Evolutionary conservation across 2,888 invertebrate species (phyloP), one percentile per base, ranked within the genome.

Genomic region (Aphodius granarius): DNA sequence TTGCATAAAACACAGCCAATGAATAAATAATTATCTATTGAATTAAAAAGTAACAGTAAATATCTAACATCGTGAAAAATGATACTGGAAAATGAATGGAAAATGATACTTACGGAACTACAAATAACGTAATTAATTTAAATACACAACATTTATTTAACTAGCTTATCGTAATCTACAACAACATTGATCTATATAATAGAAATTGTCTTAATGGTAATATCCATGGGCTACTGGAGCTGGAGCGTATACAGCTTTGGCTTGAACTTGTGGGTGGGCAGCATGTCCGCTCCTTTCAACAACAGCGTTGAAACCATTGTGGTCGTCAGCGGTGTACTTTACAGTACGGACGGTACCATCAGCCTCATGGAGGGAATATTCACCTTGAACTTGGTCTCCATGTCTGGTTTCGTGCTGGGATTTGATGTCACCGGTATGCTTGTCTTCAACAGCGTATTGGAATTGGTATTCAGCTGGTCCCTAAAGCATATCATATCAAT

Each of bases 381-480:
- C 70, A 62, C 76, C 76, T 63, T 73, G 5, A 18, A 76, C 73
- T 17, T 73, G 23, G 19, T 76, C 73, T 19, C 73, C 76, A 17
- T 73, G 65, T 22, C 76, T 68, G 1, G 15, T 70, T 62, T 76
- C 76, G n/a, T 73, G 73, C 16, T 76, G 76, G 9, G 64, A 64
- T 72, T 76, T 76, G 5, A 71, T 76, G 71, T 76, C 76, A 19
- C 73, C 71, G 23, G 73, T 76, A 16, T 76, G 76, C 22, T 76
- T 65, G 19, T 76, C 76, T 62, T 76, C 73, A 5, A 76, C 73
- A 63, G 71, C 76, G 22, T 73, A 76, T 23, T 70, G 23, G 71
- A 70, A 76, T 18, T 73, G 63, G 19, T 73, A 76, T 66, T 73
- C 68, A 13, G 76, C 64, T 13, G 73, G 76, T 43, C 65, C 73